Conservation (phyloP, 2,113 vertebrate genomes). For the Hyaena hyaena region DNA sequence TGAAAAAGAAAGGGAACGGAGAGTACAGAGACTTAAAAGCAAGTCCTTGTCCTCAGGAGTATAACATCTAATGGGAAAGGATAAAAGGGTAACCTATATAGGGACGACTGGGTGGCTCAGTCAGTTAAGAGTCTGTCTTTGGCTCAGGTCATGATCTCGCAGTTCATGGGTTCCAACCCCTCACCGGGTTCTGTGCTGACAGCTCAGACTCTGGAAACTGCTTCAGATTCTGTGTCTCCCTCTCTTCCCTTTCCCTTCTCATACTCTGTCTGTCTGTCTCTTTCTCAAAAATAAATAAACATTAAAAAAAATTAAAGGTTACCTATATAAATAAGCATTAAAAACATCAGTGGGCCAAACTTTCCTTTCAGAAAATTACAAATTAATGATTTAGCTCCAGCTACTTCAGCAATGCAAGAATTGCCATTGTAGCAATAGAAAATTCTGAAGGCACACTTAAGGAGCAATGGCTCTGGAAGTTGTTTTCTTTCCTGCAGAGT, state of each 20-base stretch:
- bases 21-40: background rate
- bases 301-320: background rate
- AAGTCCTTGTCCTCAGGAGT: background rate
- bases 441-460: background rate
- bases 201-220: too few species aligned
- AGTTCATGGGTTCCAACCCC: too few species aligned
- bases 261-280: too few species aligned
- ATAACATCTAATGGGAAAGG: background rate
- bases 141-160: too few species aligned
- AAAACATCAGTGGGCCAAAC: background rate
- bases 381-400: background rate
- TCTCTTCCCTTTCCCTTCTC: too few species aligned
- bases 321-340: background rate
- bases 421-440: background rate
- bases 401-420: background rate
- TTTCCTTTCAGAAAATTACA: background rate
- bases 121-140: too few species aligned
- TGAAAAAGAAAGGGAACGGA: background rate
- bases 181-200: too few species aligned
- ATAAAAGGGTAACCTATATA: background rate
- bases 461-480: background rate
- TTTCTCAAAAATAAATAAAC: too few species aligned
- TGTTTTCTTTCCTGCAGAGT: background rate
- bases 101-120: too few species aligned
- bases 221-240: too few species aligned